Percentiles rank a stretch among this genome's conserved stretches.
phyloP scores from a whole-genome alignment of 2,797 vertebrate species.

The Phylloscopus collybita region DNA sequence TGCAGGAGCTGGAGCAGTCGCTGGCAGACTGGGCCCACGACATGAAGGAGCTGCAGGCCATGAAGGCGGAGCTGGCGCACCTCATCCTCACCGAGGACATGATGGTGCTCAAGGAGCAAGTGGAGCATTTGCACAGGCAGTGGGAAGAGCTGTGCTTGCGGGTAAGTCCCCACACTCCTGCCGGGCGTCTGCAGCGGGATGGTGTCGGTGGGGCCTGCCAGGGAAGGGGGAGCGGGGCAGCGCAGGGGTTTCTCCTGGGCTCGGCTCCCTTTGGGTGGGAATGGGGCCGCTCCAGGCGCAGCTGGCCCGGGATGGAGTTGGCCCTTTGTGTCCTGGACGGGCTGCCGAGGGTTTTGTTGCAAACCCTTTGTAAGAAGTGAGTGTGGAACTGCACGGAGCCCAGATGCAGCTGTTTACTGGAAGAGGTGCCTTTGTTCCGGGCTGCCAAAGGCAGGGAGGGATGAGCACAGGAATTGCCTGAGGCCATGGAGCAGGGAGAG shows the following conservation, averaged over 20 bases:
- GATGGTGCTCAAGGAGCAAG: conserved; percentile 86
- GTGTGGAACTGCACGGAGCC: background rate
- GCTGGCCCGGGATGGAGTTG: background rate
- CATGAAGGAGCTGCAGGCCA: conserved; percentile 83
- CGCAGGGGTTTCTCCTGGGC: background rate
- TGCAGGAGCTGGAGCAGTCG: conserved; percentile 91
- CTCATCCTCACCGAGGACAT: conserved; percentile 86
- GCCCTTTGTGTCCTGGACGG: conserved; percentile 6
- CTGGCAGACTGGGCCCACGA: conserved; percentile 86
- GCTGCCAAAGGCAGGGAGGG: background rate
- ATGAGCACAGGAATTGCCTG: background rate
- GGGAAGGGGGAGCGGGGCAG: background rate
- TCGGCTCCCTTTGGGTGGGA: background rate
- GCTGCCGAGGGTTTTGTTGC: background rate
- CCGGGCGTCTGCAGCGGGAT: background rate
- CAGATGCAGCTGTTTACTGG: background rate
- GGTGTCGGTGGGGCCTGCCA: accelerated
- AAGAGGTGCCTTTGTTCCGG: conserved; percentile 30
- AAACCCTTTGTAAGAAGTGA: background rate
- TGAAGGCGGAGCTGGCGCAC: conserved; percentile 86
- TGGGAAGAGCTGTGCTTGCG: conserved; percentile 94
- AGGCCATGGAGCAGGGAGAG: background rate
- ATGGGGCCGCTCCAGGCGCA: background rate
- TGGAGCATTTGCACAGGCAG: conserved; percentile 86
- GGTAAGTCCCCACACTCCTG: conserved; percentile 71